These are phyloP conservation scores for Sebastes wilsoni DNA, from an alignment of 2,797 vertebrate genomes.

Conservation along the genomic window DNA sequence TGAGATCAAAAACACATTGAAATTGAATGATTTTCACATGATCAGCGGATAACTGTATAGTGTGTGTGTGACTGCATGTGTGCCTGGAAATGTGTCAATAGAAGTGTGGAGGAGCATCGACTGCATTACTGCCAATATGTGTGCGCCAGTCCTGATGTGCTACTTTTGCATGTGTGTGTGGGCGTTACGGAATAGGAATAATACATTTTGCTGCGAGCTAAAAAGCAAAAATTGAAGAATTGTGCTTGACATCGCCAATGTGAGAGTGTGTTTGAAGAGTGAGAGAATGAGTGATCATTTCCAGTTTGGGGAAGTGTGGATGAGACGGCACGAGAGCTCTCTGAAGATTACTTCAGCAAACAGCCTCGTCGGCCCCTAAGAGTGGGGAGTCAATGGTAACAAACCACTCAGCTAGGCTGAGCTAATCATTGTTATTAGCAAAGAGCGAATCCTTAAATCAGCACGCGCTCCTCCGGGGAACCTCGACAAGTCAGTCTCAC, in stretches of 20 bases:
- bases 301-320: constrained; percentile 35
- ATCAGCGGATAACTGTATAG: constrained; percentile 14
- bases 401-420: constrained; percentile 50
- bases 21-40: constrained; percentile 27
- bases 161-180: constrained; percentile 41
- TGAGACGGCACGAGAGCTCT: constrained; percentile 23
- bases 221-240: constrained; percentile 5
- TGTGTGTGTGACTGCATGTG: not conserved
- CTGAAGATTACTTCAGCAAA: constrained; percentile 46
- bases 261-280: constrained; percentile 31
- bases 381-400: constrained; percentile 45
- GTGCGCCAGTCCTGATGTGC: constrained; percentile 22
- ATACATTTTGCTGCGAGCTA: constrained; percentile 24
- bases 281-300: constrained; percentile 36
- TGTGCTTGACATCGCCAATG: not conserved
- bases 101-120: constrained; percentile 13
- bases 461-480: constrained; percentile 26
- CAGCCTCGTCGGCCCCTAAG: constrained; percentile 8
- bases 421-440: constrained; percentile 69
- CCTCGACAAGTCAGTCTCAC: constrained; percentile 28
- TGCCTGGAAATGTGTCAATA: constrained; percentile 15
- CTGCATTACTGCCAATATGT: constrained; percentile 8
- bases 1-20: constrained; percentile 46
- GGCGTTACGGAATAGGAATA: constrained; percentile 36
- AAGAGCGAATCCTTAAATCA: constrained; percentile 59